Conservation (phyloP, 1,140 invertebrate genomes). For the Bombus consobrinus region DNA sequence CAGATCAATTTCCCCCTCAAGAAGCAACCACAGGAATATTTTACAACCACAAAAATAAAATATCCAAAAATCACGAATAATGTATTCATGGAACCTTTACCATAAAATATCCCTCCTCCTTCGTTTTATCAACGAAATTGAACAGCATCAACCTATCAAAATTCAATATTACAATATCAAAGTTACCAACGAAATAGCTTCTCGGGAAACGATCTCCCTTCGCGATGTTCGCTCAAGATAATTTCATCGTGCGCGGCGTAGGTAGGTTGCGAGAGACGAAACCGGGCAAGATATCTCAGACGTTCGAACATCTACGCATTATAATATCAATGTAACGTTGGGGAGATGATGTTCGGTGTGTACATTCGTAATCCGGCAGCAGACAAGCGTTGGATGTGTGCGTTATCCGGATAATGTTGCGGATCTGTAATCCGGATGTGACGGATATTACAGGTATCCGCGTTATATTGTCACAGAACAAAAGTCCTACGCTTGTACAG, state of each 20-base stretch:
- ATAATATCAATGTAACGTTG: constrained; percentile 30
- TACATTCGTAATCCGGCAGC: constrained; percentile 42
- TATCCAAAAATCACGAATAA: not conserved
- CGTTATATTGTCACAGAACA: constrained; percentile 5
- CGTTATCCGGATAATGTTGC: constrained; percentile 34
- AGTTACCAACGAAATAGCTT: constrained; percentile 14
- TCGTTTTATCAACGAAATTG: constrained; percentile 17
- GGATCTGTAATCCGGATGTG: constrained; percentile 30
- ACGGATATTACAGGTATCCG: constrained; percentile 32
- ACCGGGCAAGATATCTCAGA: not conserved
- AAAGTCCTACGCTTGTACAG: not conserved
- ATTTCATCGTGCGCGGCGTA: not conserved
- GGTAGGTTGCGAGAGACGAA: not conserved
- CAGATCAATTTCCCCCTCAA: not conserved
- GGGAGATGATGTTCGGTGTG: not conserved
- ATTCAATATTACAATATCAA: constrained; percentile 1
- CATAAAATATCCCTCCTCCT: not conserved
- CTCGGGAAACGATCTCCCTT: not conserved
- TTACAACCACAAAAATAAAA: not conserved
- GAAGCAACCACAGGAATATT: too few relatives aligned
- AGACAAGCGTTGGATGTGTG: constrained; percentile 17
- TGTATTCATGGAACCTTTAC: constrained; percentile 1
- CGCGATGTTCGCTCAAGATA: not conserved
- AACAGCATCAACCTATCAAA: constrained; percentile 1
- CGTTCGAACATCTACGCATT: constrained; percentile 23